Evolutionary conservation across 2,888 invertebrate genomes (phyloP).

Genomic region (Liopterus haemorrhoidalis): DNA sequence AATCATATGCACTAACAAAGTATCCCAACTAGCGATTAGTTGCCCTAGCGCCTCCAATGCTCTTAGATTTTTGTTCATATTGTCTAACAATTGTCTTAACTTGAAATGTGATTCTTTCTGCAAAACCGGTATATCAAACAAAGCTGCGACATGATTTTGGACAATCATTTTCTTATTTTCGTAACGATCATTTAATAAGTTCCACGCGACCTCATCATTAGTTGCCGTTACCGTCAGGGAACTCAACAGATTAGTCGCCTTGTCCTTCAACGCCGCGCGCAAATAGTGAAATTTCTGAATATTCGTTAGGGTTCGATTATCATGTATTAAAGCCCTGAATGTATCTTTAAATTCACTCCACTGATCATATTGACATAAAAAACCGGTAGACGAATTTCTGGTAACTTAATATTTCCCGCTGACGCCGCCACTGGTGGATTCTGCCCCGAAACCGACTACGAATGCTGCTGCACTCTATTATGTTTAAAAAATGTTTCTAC

Average conservation of each 20-base stretch:
- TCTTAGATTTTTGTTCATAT: slow-evolving; percentile 2
- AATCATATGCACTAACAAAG: slow-evolving; percentile 2
- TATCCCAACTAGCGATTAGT: slow-evolving; percentile 5
- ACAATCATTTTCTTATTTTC: slow-evolving; percentile 11
- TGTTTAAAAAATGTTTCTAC: too few relatives aligned
- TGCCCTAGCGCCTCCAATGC: slow-evolving; percentile 4
- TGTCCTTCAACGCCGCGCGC: neutral
- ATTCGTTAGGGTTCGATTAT: neutral
- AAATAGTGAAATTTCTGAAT: slow-evolving; percentile 9
- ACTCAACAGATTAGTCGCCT: neutral
- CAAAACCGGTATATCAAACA: neutral
- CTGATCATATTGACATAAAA: neutral
- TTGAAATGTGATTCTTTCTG: slow-evolving; percentile 13
- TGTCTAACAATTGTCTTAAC: slow-evolving; percentile 16
- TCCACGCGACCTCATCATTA: slow-evolving; percentile 5
- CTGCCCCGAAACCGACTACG: too few relatives aligned
- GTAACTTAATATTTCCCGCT: too few relatives aligned
- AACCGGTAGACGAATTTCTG: slow-evolving; percentile 1
- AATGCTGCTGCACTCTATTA: too few relatives aligned
- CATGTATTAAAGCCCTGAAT: slow-evolving; percentile 5
- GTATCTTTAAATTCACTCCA: slow-evolving; percentile 8
- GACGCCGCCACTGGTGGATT: too few relatives aligned
- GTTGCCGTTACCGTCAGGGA: neutral
- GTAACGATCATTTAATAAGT: neutral
- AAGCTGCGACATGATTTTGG: neutral